Percentiles rank a stretch among this genome's conserved stretches.
phyloP scores from a whole-genome alignment of 1,140 invertebrate species.

The Melipona quadrifasciata region DNA sequence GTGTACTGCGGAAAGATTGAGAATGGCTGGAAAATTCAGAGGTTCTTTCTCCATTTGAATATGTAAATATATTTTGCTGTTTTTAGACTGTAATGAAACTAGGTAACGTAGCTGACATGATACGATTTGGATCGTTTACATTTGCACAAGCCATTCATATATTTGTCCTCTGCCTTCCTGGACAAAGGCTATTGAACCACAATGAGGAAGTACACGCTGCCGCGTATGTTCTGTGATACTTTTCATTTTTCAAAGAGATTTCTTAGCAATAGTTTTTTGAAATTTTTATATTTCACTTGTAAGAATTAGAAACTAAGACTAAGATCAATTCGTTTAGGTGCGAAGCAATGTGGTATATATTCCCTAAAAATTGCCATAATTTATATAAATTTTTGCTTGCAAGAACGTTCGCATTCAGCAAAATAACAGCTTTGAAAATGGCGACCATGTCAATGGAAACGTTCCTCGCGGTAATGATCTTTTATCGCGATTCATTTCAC shows the following conservation, averaged over 20 bases:
- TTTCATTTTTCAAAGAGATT: neutral
- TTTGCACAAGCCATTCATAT: neutral
- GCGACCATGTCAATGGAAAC: neutral
- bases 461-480: neutral
- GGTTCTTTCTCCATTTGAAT: neutral
- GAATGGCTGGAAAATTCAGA: too few relatives aligned
- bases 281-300: neutral
- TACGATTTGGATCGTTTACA: slow-evolving; percentile 8
- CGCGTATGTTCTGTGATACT: neutral
- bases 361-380: neutral
- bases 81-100: neutral
- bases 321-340: neutral
- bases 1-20: too few relatives aligned
- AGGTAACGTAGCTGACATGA: neutral
- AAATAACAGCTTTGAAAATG: slow-evolving; percentile 6
- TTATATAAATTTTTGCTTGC: slow-evolving; percentile 5
- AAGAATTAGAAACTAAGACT: neutral
- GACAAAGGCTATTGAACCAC: slow-evolving; percentile 12
- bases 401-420: neutral
- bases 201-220: neutral
- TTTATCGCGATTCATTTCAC: neutral
- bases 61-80: neutral
- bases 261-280: too few relatives aligned
- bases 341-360: neutral
- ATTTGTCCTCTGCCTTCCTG: slow-evolving; percentile 7